Percentiles rank a stretch among this genome's conserved stretches.
phyloP scores from a whole-genome alignment of 2,113 vertebrate species.

The Gopherus flavomarginatus region DNA sequence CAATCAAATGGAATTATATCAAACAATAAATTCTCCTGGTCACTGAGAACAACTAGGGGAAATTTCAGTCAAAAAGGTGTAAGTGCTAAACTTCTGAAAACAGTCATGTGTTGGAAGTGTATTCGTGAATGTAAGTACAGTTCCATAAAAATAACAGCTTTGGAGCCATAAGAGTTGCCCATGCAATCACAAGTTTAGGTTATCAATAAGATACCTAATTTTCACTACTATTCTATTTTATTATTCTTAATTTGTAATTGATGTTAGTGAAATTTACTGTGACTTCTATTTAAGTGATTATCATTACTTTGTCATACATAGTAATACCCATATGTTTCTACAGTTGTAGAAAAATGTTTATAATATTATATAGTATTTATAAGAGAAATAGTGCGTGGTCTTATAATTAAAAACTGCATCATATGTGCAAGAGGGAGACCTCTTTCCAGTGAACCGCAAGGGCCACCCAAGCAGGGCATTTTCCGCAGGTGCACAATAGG shows the following conservation, averaged over 20 bases:
- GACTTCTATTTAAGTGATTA: neutral
- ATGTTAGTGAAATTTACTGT: neutral
- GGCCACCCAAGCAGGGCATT: fast-evolving
- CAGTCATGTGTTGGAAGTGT: neutral
- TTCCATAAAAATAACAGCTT: neutral
- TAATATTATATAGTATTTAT: neutral
- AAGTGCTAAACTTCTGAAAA: neutral
- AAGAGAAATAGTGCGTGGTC: neutral
- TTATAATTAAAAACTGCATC: fast-evolving
- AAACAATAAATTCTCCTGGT: neutral
- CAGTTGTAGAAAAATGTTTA: neutral
- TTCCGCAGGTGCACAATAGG: no score
- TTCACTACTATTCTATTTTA: neutral
- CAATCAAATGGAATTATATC: neutral
- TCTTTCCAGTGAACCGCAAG: fast-evolving
- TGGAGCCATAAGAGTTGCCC: neutral
- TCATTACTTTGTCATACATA: neutral
- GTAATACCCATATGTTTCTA: neutral
- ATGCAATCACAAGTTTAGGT: neutral
- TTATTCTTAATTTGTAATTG: neutral
- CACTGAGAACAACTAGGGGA: neutral
- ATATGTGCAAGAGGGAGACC: fast-evolving
- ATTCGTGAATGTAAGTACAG: neutral
- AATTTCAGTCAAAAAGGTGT: neutral
- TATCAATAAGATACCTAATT: neutral